Conservation (phyloP, 2,797 vertebrate species). For the Neosalanx taihuensis region DNA sequence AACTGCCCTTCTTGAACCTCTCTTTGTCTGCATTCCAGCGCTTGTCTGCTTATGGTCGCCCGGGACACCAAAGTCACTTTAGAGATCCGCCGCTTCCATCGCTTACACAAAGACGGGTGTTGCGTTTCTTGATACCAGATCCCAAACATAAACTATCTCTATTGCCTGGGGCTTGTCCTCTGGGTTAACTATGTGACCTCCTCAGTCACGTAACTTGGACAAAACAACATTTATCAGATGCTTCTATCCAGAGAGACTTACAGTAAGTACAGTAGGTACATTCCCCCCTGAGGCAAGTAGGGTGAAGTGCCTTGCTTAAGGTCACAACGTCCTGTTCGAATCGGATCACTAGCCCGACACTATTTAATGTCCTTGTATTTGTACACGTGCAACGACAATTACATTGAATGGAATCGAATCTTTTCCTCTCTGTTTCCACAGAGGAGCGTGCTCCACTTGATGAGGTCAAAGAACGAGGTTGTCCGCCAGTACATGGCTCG, state of each 20-base stretch:
- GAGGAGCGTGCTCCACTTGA: conserved; percentile 79
- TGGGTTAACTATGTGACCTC: background rate
- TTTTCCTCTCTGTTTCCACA: conserved; percentile 39
- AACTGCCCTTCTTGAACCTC: conserved; percentile 19
- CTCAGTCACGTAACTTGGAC: background rate
- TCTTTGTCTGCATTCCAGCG: conserved; percentile 25
- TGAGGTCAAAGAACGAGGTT: conserved; percentile 81
- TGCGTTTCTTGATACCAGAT: conserved; percentile 15
- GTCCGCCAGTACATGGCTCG: conserved; percentile 88
- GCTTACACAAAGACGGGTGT: conserved; percentile 11
- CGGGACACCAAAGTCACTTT: conserved; percentile 3
- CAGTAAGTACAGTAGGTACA: too few relatives aligned
- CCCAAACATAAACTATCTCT: background rate
- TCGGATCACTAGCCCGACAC: too few relatives aligned
- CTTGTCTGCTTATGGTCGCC: background rate
- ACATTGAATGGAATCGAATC: too few relatives aligned
- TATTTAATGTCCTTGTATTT: too few relatives aligned
- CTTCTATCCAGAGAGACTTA: too few relatives aligned
- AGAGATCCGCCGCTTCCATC: conserved; percentile 3
- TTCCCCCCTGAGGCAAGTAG: too few relatives aligned
- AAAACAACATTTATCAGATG: too few relatives aligned
- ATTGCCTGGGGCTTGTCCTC: background rate
- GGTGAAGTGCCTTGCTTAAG: too few relatives aligned
- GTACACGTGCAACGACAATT: too few relatives aligned
- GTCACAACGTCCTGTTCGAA: too few relatives aligned